Conservation (phyloP, 2,113 vertebrate genomes). For the Pelodiscus sinensis region DNA sequence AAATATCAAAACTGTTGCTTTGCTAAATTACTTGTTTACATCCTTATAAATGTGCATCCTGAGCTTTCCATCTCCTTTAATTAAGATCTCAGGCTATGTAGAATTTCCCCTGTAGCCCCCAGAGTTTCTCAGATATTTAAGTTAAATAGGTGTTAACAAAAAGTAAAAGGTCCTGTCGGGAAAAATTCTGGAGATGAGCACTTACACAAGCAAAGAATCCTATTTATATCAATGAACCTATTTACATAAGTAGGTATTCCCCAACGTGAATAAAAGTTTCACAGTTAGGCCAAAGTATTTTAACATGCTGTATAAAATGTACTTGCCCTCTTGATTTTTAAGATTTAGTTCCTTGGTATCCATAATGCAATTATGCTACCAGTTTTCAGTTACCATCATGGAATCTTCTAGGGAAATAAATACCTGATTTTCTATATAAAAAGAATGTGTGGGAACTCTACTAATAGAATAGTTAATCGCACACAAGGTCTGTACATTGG, state of each 20-base stretch:
- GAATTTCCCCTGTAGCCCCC: background rate
- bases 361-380: background rate
- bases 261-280: background rate
- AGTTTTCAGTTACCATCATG: background rate
- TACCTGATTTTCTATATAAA: background rate
- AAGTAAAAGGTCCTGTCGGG: background rate
- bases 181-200: background rate
- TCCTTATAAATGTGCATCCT: background rate
- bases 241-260: background rate
- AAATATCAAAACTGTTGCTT: background rate
- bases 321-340: background rate
- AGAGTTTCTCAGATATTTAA: background rate
- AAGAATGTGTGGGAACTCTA: background rate
- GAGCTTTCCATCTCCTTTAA: background rate
- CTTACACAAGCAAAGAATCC: background rate
- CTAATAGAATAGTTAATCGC: background rate
- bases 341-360: background rate
- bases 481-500: background rate
- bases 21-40: background rate
- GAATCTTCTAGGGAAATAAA: background rate
- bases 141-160: background rate
- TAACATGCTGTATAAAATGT: background rate
- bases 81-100: background rate
- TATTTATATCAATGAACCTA: background rate
- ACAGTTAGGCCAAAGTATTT: background rate